Evolutionary conservation across 2,888 invertebrate species (phyloP).

Genomic region (Psylliodes chrysocephalus): DNA sequence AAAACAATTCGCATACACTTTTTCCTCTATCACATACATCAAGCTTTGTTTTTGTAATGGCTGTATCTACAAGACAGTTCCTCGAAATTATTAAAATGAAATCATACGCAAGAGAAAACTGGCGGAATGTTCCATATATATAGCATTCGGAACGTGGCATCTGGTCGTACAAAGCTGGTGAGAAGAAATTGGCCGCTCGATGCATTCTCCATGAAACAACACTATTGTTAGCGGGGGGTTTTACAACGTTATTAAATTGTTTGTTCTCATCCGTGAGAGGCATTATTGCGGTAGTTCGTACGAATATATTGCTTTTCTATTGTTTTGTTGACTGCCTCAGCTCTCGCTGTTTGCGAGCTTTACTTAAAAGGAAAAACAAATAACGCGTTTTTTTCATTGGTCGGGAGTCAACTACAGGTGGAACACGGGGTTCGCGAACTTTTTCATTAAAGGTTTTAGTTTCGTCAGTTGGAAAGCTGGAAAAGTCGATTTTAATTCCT

Average conservation of each 20-base stretch:
- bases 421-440: not conserved
- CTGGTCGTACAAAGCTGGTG: constrained; percentile 39
- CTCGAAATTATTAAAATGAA: constrained; percentile 51
- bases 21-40: not conserved
- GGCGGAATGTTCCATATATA: constrained; percentile 46
- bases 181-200: constrained; percentile 36
- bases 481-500: no score
- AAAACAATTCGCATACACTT: not conserved
- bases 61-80: constrained; percentile 12
- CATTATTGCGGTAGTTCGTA: constrained; percentile 29
- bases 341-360: constrained; percentile 5
- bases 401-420: not conserved
- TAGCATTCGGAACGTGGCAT: constrained; percentile 47
- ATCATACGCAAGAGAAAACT: constrained; percentile 47
- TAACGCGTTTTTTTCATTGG: not conserved
- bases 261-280: constrained; percentile 35
- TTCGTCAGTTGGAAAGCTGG: no score
- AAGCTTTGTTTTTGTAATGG: constrained; percentile 3
- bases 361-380: constrained; percentile 11
- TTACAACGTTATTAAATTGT: constrained; percentile 45
- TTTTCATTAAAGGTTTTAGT: no score
- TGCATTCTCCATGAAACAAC: constrained; percentile 32
- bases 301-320: constrained; percentile 38
- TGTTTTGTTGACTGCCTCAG: constrained; percentile 24
- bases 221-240: constrained; percentile 35